phyloP scores from a whole-genome alignment of 2,888 invertebrate species.

The Cantharis lateralis region DNA sequence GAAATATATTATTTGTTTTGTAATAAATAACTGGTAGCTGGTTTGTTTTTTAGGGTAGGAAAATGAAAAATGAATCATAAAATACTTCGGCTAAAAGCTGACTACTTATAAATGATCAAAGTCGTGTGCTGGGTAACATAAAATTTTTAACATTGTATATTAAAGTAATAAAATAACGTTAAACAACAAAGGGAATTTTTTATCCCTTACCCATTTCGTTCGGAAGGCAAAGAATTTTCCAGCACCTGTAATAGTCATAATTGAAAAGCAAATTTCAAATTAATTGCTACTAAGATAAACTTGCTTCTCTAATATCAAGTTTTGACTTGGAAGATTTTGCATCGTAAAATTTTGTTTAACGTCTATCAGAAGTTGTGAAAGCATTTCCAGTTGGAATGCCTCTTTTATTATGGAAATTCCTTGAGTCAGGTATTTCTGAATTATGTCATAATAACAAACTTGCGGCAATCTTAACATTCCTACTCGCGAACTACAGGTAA shows the following conservation, averaged over 20 bases:
- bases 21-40: not conserved
- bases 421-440: constrained; percentile 25
- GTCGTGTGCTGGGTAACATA: not conserved
- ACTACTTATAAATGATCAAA: not conserved
- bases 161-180: not conserved
- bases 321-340: constrained; percentile 6
- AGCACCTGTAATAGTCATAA: not conserved
- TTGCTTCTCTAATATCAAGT: not conserved
- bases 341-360: constrained; percentile 14
- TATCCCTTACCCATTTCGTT: not conserved
- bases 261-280: constrained; percentile 1
- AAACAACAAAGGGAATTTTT: not conserved
- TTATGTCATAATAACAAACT: constrained; percentile 33
- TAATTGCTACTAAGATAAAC: not conserved
- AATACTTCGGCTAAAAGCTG: not conserved
- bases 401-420: constrained; percentile 30
- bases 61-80: not conserved
- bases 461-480: constrained; percentile 32
- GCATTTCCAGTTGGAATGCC: constrained; percentile 22
- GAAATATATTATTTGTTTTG: not conserved
- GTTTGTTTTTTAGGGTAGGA: not conserved
- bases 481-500: constrained; percentile 29
- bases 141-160: not conserved
- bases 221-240: not conserved
- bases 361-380: constrained; percentile 13